These are phyloP conservation scores for Cataglyphis albicans DNA, from an alignment of 2,888 invertebrate species.

Conservation along the genomic window DNA sequence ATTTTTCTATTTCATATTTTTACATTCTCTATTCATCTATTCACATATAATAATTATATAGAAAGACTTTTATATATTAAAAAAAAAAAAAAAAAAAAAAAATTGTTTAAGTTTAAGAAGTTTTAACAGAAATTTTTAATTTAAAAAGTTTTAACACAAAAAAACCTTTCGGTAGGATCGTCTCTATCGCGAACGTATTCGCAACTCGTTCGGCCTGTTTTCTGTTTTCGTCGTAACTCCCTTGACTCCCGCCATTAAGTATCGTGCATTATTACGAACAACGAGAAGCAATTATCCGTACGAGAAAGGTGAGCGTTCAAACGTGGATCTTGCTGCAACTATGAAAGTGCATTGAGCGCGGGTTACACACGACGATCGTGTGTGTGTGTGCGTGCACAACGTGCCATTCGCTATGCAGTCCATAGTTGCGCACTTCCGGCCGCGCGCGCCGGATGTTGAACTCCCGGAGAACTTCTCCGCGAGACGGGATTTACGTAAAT, in stretches of 20 bases:
- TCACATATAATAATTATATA: background rate
- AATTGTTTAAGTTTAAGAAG: too few species aligned
- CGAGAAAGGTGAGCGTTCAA: constrained; percentile 1
- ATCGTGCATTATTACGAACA: background rate
- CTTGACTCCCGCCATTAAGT: background rate
- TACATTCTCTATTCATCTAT: background rate
- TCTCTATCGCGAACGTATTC: background rate
- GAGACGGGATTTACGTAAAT: constrained; percentile 25
- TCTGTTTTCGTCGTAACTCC: background rate
- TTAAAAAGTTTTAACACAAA: too few species aligned
- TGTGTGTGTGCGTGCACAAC: background rate
- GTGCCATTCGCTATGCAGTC: background rate
- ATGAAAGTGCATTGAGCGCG: constrained; percentile 2
- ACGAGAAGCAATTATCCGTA: background rate
- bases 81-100: too few species aligned
- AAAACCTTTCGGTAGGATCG: background rate
- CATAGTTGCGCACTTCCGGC: constrained; percentile 14
- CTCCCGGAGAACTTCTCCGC: constrained; percentile 55
- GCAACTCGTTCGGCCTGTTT: too few species aligned
- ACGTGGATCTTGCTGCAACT: background rate
- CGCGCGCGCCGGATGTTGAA: constrained; percentile 59
- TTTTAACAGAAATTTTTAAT: too few species aligned
- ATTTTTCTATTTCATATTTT: background rate
- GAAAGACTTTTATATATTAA: background rate
- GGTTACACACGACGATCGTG: constrained; percentile 16